Evolutionary conservation across 2,113 vertebrate species (phyloP), one percentile per base, ranked within the genome.

Genomic region (Gymnobelideus leadbeateri): DNA sequence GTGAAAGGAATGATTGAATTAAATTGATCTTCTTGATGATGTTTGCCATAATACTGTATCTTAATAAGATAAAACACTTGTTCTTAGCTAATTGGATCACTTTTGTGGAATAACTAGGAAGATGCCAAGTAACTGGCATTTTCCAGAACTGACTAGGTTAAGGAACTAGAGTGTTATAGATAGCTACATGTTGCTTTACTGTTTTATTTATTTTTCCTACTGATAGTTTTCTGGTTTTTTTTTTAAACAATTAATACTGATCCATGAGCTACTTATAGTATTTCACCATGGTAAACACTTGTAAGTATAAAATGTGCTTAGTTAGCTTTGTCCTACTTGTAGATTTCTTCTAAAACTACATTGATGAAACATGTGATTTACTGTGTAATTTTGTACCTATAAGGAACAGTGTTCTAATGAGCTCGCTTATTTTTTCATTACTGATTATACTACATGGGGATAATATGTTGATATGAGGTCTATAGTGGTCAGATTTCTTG

Each of bases 31-130:
- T 92, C 95, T 89, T 94, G 91, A 91, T 93, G 37, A 92, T 90
- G 46, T 96, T 96, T 95, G 57, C 12, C 52, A 0, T 43, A 26
- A 14, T 95, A 47, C 3, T 92, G 3, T 7, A 53, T 96, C 94
- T 97, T 91, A 91, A 91, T 94, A n/a, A 90, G 94, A 96, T 61
- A 23, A 3, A 68, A 90, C 8, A 91, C 47, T 55, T 95, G 8
- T 92, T 96, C 89, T 93, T 95, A 23, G 25, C n/a, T 95, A 94
- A 91, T 90, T 57, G 47, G 24, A 91, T 96, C 61, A 54, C 55
- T 93, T 94, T 92, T 93, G 5, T 95, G 47, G 89, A 95, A 91
- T 91, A 47, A 95, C 26, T 89, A 77, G 16, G 93, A 90, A 93
- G 53, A 68, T 91, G n/a, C 37, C 14, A 95, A 93, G 37, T 96